phyloP scores from a whole-genome alignment of 2,113 vertebrate species.

The Odontesthes bonariensis region DNA sequence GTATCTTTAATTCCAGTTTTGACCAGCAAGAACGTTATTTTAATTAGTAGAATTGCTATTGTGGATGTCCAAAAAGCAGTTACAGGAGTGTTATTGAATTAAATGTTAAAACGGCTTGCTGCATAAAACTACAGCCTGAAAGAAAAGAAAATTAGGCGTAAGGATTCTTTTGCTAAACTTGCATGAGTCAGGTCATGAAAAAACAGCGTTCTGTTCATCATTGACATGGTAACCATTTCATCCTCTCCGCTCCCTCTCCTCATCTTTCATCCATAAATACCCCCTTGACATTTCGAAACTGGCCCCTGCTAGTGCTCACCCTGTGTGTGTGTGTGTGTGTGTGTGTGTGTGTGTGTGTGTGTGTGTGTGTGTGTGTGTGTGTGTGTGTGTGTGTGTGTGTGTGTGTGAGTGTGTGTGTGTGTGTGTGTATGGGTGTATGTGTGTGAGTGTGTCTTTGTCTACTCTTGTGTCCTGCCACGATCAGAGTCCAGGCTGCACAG shows the following conservation, averaged over 20 bases:
- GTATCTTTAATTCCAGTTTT: neutral
- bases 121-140: neutral
- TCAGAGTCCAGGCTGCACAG: conserved; percentile 31
- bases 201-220: conserved; percentile 15
- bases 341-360: conserved; percentile 2
- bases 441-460: conserved; percentile 14
- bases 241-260: conserved; percentile 42
- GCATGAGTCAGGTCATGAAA: neutral
- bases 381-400: neutral
- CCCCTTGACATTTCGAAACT: conserved; percentile 80
- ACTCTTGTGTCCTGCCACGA: conserved; percentile 35
- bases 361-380: conserved; percentile 5
- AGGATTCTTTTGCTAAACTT: neutral
- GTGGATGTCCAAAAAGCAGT: too few species aligned
- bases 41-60: neutral
- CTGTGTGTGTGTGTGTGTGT: neutral
- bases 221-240: conserved; percentile 29
- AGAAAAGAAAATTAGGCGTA: neutral
- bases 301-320: conserved; percentile 33
- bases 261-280: conserved; percentile 83
- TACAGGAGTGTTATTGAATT: neutral
- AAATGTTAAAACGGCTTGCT: neutral
- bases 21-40: neutral
- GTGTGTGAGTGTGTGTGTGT: neutral
- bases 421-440: neutral